These are phyloP conservation scores for Ashinkailepas kermadecensis DNA, from an alignment of 2,888 invertebrate species.

Conservation along the genomic window DNA sequence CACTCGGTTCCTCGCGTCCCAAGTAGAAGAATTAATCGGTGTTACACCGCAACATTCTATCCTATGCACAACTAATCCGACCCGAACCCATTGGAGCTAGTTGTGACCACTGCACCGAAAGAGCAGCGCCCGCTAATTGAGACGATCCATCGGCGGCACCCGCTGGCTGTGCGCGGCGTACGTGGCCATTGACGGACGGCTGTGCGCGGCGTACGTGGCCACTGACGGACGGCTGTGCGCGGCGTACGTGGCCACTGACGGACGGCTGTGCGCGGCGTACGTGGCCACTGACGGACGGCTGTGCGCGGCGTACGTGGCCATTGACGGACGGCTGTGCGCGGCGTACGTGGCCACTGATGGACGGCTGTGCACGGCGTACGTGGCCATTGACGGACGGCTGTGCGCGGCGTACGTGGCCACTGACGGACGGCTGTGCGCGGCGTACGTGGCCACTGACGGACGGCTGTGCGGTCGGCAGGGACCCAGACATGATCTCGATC, in stretches of 20 bases:
- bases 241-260: neutral
- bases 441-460: neutral
- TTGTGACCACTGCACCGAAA: too few species aligned
- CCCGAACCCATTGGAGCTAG: too few species aligned
- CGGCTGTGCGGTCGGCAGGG: constrained; percentile 48
- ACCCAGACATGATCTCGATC: constrained; percentile 93
- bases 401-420: neutral
- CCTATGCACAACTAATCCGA: too few species aligned
- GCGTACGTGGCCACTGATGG: neutral
- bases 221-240: neutral
- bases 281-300: neutral
- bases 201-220: neutral
- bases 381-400: neutral
- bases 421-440: neutral
- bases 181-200: neutral
- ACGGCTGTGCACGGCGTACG: neutral
- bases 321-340: too few species aligned
- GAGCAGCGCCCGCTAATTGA: too few species aligned
- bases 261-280: neutral
- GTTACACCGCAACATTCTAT: too few species aligned
- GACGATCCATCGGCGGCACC: too few species aligned
- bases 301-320: too few species aligned
- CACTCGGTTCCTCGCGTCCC: too few species aligned
- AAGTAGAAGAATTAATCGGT: too few species aligned
- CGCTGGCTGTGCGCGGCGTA: too few species aligned